These are phyloP conservation scores for Teleopsis dalmanni DNA, from an alignment of 1,140 invertebrate species.

Conservation along the genomic window DNA sequence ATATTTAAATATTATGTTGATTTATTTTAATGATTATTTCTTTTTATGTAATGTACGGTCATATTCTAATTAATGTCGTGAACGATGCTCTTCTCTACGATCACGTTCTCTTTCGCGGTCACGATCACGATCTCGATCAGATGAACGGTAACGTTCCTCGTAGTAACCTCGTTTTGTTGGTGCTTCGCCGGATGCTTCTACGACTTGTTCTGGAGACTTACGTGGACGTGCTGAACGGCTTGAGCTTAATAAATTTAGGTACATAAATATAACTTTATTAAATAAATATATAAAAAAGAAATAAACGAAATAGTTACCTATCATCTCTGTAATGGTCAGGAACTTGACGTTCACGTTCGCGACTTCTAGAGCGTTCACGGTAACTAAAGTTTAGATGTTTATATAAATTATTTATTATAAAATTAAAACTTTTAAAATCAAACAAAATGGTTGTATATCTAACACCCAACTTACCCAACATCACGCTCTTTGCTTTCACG, in stretches of 20 bases:
- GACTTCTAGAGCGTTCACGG: slow-evolving; percentile 51
- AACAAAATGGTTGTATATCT: neutral
- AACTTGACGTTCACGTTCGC: slow-evolving; percentile 51
- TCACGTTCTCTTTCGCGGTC: slow-evolving; percentile 58
- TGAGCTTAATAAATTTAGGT: slow-evolving; percentile 40
- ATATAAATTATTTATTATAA: slow-evolving; percentile 10
- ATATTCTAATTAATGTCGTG: slow-evolving; percentile 53
- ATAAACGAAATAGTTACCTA: slow-evolving; percentile 50
- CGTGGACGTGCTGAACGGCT: slow-evolving; percentile 52
- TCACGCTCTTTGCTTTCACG: slow-evolving; percentile 53
- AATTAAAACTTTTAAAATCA: neutral
- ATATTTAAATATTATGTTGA: slow-evolving; percentile 3
- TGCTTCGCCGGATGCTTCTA: slow-evolving; percentile 48
- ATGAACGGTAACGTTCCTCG: slow-evolving; percentile 71
- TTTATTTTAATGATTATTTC: slow-evolving; percentile 1
- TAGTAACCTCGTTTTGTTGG: slow-evolving; percentile 61
- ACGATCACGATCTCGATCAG: slow-evolving; percentile 57
- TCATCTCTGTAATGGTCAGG: slow-evolving; percentile 63
- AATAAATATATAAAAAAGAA: slow-evolving; percentile 1
- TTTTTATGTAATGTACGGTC: slow-evolving; percentile 17
- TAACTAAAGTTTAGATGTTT: too few species aligned
- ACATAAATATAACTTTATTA: neutral
- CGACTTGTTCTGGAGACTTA: slow-evolving; percentile 50
- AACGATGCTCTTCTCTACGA: slow-evolving; percentile 62
- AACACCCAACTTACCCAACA: slow-evolving; percentile 16